These are phyloP conservation scores for Calyptomena viridis DNA, from an alignment of 2,113 vertebrate genomes.

Conservation along the genomic window DNA sequence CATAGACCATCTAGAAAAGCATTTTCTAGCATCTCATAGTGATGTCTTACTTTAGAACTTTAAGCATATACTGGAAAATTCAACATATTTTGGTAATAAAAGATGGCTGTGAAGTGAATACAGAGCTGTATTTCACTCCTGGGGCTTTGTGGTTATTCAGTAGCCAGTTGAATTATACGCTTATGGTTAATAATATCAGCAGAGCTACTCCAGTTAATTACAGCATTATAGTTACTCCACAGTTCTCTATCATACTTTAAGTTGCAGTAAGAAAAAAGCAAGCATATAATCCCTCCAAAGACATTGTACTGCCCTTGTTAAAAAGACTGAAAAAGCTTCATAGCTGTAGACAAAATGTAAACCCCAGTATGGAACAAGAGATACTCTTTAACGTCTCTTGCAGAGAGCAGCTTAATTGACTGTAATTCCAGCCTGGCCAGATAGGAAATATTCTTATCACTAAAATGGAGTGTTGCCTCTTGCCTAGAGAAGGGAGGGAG, in stretches of 20 bases:
- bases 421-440: neutral
- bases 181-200: constrained; percentile 29
- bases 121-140: constrained; percentile 18
- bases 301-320: neutral
- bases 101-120: constrained; percentile 15
- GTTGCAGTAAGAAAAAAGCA: neutral
- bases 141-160: constrained; percentile 6
- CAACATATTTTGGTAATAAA: constrained; percentile 11
- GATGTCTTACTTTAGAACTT: neutral
- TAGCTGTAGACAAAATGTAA: neutral
- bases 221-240: constrained; percentile 23
- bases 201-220: constrained; percentile 52
- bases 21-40: neutral
- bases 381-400: neutral
- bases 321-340: constrained; percentile 14
- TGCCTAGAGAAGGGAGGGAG: neutral
- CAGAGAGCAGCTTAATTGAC: constrained; percentile 31
- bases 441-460: neutral
- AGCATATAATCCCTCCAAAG: neutral
- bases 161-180: constrained; percentile 15
- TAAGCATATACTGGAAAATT: constrained; percentile 1
- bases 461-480: neutral
- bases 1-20: neutral
- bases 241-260: constrained; percentile 1
- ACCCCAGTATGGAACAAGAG: neutral